Conservation (phyloP, 53 echinoderm and acorn worm species). For the Zoroaster sp. region DNA sequence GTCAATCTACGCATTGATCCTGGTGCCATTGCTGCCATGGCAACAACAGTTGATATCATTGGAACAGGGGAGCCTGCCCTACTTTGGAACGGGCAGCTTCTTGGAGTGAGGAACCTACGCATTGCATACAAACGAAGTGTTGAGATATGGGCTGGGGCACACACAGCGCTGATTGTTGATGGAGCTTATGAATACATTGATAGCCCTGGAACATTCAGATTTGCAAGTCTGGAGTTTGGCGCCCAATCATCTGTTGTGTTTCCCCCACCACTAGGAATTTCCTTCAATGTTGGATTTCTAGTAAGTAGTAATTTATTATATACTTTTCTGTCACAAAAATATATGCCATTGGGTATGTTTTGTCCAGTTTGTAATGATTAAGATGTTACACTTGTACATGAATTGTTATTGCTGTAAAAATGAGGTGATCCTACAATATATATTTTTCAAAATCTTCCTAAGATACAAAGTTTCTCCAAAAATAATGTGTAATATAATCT, state of each 20-base stretch:
- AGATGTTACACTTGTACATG: no score
- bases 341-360: no score
- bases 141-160: conserved; percentile 68
- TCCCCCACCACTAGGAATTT: conserved; percentile 86
- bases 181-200: conserved; percentile 68
- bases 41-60: conserved; percentile 85
- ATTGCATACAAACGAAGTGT: conserved; percentile 73
- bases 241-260: conserved; percentile 74
- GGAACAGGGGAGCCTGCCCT: conserved; percentile 80
- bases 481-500: no score
- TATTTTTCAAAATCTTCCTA: background rate
- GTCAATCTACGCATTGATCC: conserved; percentile 85
- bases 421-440: no score
- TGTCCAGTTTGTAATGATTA: no score
- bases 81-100: conserved; percentile 81
- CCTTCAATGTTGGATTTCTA: conserved; percentile 84
- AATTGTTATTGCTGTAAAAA: no score
- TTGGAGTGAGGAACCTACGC: conserved; percentile 80
- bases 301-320: conserved; percentile 60
- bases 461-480: background rate
- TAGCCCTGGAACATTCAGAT: conserved; percentile 84
- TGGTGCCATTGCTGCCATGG: conserved; percentile 68
- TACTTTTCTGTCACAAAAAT: no score
- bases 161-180: conserved; percentile 83
- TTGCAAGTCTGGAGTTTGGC: conserved; percentile 91